Base-by-base conservation (phyloP, 2,113 vertebrate species). In the Amazona vittata region DNA sequence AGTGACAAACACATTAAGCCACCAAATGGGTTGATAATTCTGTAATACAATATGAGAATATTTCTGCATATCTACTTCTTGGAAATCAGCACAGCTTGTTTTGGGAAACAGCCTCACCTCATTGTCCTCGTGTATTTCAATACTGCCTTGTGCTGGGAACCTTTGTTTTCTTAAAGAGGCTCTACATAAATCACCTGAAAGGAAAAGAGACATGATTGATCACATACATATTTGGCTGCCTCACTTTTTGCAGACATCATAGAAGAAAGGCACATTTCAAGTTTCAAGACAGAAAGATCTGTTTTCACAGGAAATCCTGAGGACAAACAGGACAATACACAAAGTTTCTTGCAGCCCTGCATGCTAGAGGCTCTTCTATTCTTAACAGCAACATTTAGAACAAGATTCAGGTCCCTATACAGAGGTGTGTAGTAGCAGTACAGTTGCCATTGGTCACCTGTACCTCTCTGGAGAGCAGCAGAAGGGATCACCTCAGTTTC, bases 61-160 rank as follows among this genome's bases (percentile, higher is more conserved):
- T 64, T 83, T 87, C 55, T 33, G 70, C 22, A 43, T 2, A 6
- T 65, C 70, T 69, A 4, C 25, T 77, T 29, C 76, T 49, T 31
- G 55, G 52, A 96, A 83, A 88, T 41, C 46, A 79, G 31, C 39
- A 47, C 11, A 75, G 31, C 16, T 64, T 76, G 8, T 73, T 83
- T 31, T 41, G 25, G 29, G 74, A 90, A 86, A 65, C 9, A 60
- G 57, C 75, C 98, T 94, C 97, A 99, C 99, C 99, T 99, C 99
- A 28, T 55, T 96, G 77, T 99, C 99, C 43, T 99, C 99, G 0
- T 98, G 98, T 57, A 99, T 98, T 94, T 99, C 99, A 26, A 99
- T 98, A 97, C 99, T 99, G 96, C 98, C 98, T 96, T 99, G 99
- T 33, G 98, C 98, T 5, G 98, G 97, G 83, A 98, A 98, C 84